A percentile compares a stretch with the other conserved stretches of the same genome.
phyloP scores from a whole-genome alignment of 2,888 invertebrate genomes.

The Cartodere bifasciata region DNA sequence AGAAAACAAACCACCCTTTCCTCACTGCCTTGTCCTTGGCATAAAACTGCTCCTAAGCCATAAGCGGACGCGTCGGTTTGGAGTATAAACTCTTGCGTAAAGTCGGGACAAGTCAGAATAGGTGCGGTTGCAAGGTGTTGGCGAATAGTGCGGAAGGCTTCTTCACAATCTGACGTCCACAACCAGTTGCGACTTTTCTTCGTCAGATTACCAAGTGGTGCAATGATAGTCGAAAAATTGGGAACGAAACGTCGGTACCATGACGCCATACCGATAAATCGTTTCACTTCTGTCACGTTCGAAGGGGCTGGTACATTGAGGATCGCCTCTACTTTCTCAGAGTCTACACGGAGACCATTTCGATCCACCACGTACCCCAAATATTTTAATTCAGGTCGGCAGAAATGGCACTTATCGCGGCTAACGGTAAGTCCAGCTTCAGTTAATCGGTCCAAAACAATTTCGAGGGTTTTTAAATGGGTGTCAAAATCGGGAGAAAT shows the following conservation, averaged over 20 bases:
- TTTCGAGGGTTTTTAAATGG: conserved; percentile 12
- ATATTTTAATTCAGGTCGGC: conserved; percentile 16
- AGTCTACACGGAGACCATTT: conserved; percentile 16
- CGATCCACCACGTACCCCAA: conserved; percentile 22
- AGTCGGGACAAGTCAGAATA: conserved; percentile 2
- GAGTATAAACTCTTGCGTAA: neutral
- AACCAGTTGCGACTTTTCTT: conserved; percentile 6
- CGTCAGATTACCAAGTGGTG: conserved; percentile 8
- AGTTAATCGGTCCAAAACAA: conserved; percentile 12
- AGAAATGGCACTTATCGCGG: conserved; percentile 17
- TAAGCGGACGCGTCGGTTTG: conserved; percentile 5
- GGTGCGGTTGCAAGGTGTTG: conserved; percentile 3
- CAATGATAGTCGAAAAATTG: conserved; percentile 4
- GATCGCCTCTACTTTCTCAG: conserved; percentile 15
- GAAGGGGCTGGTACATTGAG: conserved; percentile 18
- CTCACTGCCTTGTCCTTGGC: neutral
- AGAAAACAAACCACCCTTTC: conserved; percentile 5
- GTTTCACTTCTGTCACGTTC: conserved; percentile 15
- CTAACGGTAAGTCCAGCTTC: conserved; percentile 18
- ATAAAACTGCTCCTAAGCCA: conserved; percentile 3
- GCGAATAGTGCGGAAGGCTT: conserved; percentile 7
- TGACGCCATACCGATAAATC: conserved; percentile 21
- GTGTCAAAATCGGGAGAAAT: conserved; percentile 15
- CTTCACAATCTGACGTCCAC: conserved; percentile 11
- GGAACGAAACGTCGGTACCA: conserved; percentile 22